These are phyloP conservation scores for Allobates femoralis DNA, from an alignment of 2,797 vertebrate genomes.

Conservation along the genomic window DNA sequence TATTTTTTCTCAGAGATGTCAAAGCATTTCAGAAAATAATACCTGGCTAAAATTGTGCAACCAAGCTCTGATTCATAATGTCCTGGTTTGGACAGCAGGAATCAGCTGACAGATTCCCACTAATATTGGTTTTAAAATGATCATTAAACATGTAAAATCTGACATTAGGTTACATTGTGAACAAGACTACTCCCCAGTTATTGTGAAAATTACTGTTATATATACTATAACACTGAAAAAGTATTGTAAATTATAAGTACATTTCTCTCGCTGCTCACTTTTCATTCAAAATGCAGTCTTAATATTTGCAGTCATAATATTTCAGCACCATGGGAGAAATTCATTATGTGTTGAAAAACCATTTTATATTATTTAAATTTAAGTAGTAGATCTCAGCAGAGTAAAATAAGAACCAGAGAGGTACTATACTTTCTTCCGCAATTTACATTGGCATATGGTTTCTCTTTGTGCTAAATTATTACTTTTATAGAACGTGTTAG, in stretches of 20 bases:
- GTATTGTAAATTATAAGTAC: conserved; percentile 2
- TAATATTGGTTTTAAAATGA: background rate
- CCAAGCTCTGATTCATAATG: no score
- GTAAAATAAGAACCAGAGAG: conserved; percentile 22
- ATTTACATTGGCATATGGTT: background rate
- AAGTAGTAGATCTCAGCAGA: conserved; percentile 33
- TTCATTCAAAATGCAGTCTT: conserved; percentile 19
- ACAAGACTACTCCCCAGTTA: background rate
- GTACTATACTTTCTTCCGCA: background rate
- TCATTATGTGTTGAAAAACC: conserved; percentile 29
- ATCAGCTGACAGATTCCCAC: no score
- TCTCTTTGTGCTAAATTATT: conserved; percentile 13
- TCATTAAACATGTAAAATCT: background rate
- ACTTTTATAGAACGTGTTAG: background rate
- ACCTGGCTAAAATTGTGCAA: no score
- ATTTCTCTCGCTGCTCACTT: background rate
- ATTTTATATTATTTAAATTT: conserved; percentile 26
- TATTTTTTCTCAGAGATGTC: no score
- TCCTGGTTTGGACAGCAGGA: no score
- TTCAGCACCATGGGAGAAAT: conserved; percentile 34
- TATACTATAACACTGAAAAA: background rate
- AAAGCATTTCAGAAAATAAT: no score
- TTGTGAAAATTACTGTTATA: conserved; percentile 14
- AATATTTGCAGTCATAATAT: conserved; percentile 37
- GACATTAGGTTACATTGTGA: background rate